Percentiles rank a stretch among this genome's conserved stretches.
Evolutionary conservation across 2,888 invertebrate genomes (phyloP).

Genomic region (Byasa hedistus): DNA sequence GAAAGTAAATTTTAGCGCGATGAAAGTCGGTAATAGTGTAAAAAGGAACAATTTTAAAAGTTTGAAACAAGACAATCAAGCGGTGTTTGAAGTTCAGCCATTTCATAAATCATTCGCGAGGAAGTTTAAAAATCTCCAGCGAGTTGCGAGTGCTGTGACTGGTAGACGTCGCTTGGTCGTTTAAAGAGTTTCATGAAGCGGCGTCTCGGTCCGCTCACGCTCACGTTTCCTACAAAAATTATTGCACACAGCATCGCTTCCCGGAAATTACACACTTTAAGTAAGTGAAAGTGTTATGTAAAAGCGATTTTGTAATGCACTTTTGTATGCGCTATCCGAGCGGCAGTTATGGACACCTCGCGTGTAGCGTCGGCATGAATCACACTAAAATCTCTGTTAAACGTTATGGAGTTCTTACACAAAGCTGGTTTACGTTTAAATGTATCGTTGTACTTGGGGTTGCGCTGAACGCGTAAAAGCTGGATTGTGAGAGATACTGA

Average conservation of each 20-base stretch:
- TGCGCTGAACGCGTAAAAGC: conserved; percentile 15
- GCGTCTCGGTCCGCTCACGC: conserved; percentile 33
- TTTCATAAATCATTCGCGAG: conserved; percentile 27
- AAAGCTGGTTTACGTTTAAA: conserved; percentile 12
- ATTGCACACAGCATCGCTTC: conserved; percentile 46
- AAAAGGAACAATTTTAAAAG: conserved; percentile 25
- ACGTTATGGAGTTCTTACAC: conserved; percentile 21
- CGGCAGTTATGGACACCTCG: conserved; percentile 36
- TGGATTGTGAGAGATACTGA: conserved; percentile 1
- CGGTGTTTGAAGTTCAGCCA: conserved; percentile 24
- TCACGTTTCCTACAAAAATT: conserved; percentile 43
- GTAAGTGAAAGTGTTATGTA: conserved; percentile 51
- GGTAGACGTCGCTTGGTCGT: conserved; percentile 30
- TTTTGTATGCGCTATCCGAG: conserved; percentile 46
- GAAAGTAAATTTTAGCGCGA: too few relatives aligned
- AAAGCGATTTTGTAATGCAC: conserved; percentile 70
- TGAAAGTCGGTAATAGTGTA: conserved; percentile 18
- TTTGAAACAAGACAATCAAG: conserved; percentile 27
- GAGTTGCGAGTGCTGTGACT: conserved; percentile 13
- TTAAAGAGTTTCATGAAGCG: conserved; percentile 31
- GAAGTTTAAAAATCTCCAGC: conserved; percentile 29
- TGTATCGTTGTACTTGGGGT: neutral
- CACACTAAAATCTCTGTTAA: conserved; percentile 26
- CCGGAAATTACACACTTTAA: conserved; percentile 47
- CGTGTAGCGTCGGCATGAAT: conserved; percentile 31